Percentiles rank a stretch among this genome's conserved stretches.
Conservation (phyloP, 2,888 invertebrate species). For the Fissipunctia ypsillon region DNA sequence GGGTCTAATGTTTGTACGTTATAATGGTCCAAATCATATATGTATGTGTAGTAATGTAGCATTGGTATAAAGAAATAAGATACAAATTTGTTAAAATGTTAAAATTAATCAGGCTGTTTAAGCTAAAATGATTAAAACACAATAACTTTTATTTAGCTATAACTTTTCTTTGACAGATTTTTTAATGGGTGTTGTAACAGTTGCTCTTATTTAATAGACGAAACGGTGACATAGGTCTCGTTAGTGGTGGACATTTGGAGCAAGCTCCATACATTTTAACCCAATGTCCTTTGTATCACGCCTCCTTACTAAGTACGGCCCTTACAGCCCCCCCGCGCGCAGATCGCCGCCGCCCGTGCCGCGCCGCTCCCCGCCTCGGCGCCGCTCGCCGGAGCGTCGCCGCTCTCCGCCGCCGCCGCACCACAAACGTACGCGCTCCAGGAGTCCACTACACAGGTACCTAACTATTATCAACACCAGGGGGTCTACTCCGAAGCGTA, state of each 20-base stretch:
- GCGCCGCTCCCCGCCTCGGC: constrained; percentile 53
- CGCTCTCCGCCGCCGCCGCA: constrained; percentile 37
- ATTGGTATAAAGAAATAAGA: background rate
- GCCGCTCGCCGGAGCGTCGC: constrained; percentile 41
- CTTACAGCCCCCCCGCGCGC: background rate
- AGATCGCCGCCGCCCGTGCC: background rate
- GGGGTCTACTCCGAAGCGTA: too few species aligned
- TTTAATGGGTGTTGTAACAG: background rate
- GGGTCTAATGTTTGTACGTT: background rate
- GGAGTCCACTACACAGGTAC: constrained; percentile 77
- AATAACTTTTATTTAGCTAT: background rate
- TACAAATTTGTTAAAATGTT: background rate
- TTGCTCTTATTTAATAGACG: background rate
- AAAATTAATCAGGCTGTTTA: background rate
- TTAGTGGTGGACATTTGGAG: too few species aligned
- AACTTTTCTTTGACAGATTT: background rate
- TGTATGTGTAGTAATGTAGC: background rate
- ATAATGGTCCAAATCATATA: background rate
- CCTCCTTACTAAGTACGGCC: background rate
- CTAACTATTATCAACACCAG: background rate
- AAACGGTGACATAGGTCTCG: background rate
- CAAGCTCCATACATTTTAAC: background rate
- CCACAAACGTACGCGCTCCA: constrained; percentile 67
- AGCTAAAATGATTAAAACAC: background rate
- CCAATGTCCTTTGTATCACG: background rate